Evolutionary conservation across 1,140 invertebrate species (phyloP).

Genomic region (Ctenoplectra terminalis): DNA sequence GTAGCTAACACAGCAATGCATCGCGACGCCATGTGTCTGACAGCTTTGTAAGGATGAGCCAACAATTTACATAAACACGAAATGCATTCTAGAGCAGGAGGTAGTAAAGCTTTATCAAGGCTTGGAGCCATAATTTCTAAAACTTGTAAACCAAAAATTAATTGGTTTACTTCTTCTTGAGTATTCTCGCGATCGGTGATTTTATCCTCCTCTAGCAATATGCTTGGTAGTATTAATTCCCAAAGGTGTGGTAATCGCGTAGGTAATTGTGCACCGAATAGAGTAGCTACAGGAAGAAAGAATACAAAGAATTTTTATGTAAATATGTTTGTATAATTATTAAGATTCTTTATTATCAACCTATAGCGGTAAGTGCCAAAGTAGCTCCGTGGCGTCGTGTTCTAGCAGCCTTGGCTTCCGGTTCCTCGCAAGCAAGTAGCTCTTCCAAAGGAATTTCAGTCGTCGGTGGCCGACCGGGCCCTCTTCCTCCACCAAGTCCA

Average conservation of each 20-base stretch:
- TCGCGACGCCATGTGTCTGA: slow-evolving; percentile 93
- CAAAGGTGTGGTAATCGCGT: slow-evolving; percentile 90
- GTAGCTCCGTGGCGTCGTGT: slow-evolving; percentile 92
- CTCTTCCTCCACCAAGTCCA: slow-evolving; percentile 80
- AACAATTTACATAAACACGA: slow-evolving; percentile 86
- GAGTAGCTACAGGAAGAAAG: slow-evolving; percentile 68
- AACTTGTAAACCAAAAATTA: slow-evolving; percentile 92
- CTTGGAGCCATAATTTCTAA: slow-evolving; percentile 89
- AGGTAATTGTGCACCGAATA: slow-evolving; percentile 88
- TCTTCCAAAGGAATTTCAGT: slow-evolving; percentile 85
- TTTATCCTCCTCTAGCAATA: slow-evolving; percentile 54
- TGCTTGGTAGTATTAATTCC: slow-evolving; percentile 87
- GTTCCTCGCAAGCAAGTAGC: slow-evolving; percentile 85
- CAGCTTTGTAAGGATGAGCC: slow-evolving; percentile 88
- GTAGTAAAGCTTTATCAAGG: slow-evolving; percentile 85
- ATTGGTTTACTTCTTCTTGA: slow-evolving; percentile 86
- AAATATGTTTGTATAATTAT: background rate
- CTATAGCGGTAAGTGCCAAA: slow-evolving; percentile 89
- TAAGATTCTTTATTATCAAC: slow-evolving; percentile 44
- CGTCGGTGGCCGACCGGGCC: slow-evolving; percentile 86
- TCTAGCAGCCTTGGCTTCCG: slow-evolving; percentile 84
- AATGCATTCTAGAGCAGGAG: slow-evolving; percentile 84
- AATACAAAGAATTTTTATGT: background rate
- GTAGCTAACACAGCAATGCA: slow-evolving; percentile 90
- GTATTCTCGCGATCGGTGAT: slow-evolving; percentile 60